Evolutionary conservation across 1,140 invertebrate genomes (phyloP), one percentile per base, ranked within the genome.

Genomic region (Galleria mellonella): DNA sequence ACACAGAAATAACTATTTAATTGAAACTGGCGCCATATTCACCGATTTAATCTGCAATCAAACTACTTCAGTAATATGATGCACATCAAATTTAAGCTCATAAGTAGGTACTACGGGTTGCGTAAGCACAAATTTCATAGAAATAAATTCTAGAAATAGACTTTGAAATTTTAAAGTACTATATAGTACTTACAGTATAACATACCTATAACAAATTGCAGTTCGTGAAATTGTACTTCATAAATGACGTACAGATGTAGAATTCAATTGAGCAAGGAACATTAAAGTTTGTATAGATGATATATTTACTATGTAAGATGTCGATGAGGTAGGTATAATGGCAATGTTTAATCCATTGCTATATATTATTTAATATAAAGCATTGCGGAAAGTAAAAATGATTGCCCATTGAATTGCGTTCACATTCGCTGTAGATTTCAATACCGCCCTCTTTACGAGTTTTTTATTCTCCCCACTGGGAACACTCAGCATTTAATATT

Each of bases 1-100:
- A 37, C 62, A 55, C 72, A 58, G 52, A 75, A 69, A 79, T 72
- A 73, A 62, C 72, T 37, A 46, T 67, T 67, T 77, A 77, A 77
- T 75, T 71, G 69, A 67, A 71, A 61, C 58, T 61, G 74, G 68
- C 69, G 67, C 73, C 71, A 61, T 47, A 39, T 12, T 35, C 32
- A 14, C 11, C 12, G 32, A n/a, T 2, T 33, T 23, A 37, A 37
- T 37, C 35, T n/a, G 49, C 51, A 72, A 70, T 69, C 57, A 63
- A 63, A 67, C 47, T 57, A 57, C 56, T 65, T 65, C 61, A 63
- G 50, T 51, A 41, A 58, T 44, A 60, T 55, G 50, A 62, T 58
- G 48, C 56, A 49, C 60, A 55, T 57, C 43, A 62, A 39, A 47
- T 55, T 51, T 52, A 52, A 47, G 51, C 51, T 44, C 11, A 27